Evolutionary conservation across 53 echinoderm and acorn worm genomes (phyloP).

Genomic region (Antedon mediterranea): DNA sequence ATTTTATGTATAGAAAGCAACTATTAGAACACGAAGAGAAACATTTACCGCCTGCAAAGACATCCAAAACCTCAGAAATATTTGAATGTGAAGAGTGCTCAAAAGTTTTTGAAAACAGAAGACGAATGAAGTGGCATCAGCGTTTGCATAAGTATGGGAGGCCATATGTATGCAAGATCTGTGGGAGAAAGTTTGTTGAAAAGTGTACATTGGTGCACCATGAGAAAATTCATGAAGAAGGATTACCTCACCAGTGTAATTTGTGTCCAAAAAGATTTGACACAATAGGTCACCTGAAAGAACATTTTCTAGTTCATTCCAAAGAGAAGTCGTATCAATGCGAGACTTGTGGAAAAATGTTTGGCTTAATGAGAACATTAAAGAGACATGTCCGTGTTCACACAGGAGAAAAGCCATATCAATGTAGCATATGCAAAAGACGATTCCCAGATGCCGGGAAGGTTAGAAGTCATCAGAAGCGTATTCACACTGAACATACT

Average conservation of each 20-base stretch:
- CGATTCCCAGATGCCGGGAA: not conserved
- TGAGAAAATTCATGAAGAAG: not conserved
- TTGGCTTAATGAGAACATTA: not conserved
- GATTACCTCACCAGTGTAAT: not conserved
- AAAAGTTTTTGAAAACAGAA: not conserved
- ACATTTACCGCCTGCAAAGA: not conserved
- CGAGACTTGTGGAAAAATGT: not conserved
- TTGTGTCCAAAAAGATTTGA: not conserved
- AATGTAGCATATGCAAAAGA: not conserved
- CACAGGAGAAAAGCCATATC: not conserved
- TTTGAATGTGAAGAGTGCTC: not conserved
- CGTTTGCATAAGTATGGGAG: not conserved
- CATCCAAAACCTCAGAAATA: not conserved
- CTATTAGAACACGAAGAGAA: not conserved
- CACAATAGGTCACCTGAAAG: not conserved
- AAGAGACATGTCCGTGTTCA: not conserved
- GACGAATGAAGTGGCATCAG: not conserved
- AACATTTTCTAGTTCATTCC: not conserved
- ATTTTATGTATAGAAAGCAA: not conserved
- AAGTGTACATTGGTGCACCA: not conserved
- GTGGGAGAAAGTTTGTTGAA: not conserved
- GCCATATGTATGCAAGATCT: not conserved
- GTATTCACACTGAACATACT: not conserved
- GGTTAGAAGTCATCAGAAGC: not conserved
- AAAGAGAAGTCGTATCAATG: not conserved